These are phyloP conservation scores for Karalla daura DNA, from an alignment of 2,797 vertebrate species.

Conservation along the genomic window DNA sequence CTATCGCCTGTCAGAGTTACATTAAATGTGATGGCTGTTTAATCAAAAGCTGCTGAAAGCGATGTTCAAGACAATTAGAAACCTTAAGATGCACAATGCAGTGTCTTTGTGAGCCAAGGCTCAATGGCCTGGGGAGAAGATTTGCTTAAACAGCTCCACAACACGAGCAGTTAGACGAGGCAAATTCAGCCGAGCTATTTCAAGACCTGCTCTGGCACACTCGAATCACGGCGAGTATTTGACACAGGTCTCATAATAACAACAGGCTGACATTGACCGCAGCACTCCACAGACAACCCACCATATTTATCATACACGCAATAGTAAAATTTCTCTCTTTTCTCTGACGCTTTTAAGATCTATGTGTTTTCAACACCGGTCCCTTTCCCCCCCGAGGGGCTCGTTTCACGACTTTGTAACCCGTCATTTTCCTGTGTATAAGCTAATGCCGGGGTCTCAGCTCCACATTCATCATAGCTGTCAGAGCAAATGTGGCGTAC, in stretches of 20 bases:
- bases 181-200: constrained; percentile 16
- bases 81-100: not conserved
- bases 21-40: constrained; percentile 23
- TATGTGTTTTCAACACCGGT: constrained; percentile 38
- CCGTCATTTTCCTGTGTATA: constrained; percentile 43
- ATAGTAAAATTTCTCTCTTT: constrained; percentile 24
- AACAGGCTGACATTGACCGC: not conserved
- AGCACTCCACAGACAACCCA: constrained; percentile 16
- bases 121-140: not conserved
- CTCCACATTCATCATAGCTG: constrained; percentile 71
- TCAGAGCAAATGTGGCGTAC: constrained; percentile 63
- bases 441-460: constrained; percentile 39
- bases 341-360: constrained; percentile 23
- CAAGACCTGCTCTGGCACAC: constrained; percentile 3
- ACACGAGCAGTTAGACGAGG: constrained; percentile 18
- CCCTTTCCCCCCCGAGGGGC: constrained; percentile 11
- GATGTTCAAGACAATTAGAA: not conserved
- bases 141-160: constrained; percentile 6
- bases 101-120: not conserved
- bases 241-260: constrained; percentile 16
- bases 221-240: constrained; percentile 15
- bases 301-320: not conserved
- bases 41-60: constrained; percentile 20
- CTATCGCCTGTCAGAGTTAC: not conserved
- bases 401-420: constrained; percentile 48